A percentile compares a stretch with the other conserved stretches of the same genome.
phyloP scores from a whole-genome alignment of 2,113 vertebrate species.

The Martes martes region DNA sequence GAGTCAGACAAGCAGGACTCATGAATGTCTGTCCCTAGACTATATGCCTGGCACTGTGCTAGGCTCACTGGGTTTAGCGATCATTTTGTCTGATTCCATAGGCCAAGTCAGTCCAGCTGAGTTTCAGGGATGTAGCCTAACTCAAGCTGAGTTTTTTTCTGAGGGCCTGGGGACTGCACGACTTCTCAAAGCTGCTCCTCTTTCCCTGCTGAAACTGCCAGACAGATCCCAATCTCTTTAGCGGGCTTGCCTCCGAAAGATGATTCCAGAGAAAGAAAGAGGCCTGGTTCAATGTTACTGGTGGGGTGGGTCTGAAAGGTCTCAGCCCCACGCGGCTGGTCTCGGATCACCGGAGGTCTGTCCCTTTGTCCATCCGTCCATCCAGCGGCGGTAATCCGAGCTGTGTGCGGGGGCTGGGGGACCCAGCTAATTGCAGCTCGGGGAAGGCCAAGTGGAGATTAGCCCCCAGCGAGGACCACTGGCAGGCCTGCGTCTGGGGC shows the following conservation, averaged over 20 bases:
- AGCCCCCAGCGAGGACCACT: background rate
- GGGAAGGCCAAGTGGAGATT: slow-evolving; percentile 10
- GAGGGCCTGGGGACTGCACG: background rate
- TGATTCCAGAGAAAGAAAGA: background rate
- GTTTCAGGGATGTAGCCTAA: background rate
- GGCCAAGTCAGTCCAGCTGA: background rate
- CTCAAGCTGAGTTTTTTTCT: background rate
- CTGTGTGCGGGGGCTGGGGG: slow-evolving; percentile 29
- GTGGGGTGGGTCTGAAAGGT: rapidly evolving
- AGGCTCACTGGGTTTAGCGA: background rate
- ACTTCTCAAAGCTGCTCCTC: background rate
- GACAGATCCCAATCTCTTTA: background rate
- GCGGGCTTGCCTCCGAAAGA: background rate
- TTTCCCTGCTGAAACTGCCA: background rate
- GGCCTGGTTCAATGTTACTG: rapidly evolving
- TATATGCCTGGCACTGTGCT: rapidly evolving
- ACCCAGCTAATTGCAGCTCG: slow-evolving; percentile 53
- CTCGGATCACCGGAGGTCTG: slow-evolving; percentile 28
- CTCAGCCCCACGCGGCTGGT: rapidly evolving
- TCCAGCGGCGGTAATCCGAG: slow-evolving; percentile 44
- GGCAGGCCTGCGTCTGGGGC: background rate
- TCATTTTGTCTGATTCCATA: background rate
- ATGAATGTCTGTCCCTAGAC: background rate
- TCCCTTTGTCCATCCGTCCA: background rate
- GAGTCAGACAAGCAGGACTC: background rate